Conservation (phyloP, 2,797 vertebrate genomes). For the Pristis pectinata region DNA sequence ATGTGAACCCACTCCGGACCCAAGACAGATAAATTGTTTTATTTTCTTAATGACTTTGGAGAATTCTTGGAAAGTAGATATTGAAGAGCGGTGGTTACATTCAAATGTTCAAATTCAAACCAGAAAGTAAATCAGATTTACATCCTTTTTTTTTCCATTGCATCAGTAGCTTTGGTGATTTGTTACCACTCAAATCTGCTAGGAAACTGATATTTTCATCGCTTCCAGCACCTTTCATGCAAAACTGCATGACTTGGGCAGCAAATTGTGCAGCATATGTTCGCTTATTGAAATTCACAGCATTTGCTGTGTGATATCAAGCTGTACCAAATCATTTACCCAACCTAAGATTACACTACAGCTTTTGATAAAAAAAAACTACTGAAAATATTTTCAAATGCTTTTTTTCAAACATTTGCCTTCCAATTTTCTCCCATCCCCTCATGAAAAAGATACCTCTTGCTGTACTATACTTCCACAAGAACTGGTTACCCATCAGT, state of each 20-base stretch:
- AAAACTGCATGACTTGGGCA: not conserved
- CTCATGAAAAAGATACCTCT: not conserved
- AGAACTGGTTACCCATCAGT: not conserved
- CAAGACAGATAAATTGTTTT: no score
- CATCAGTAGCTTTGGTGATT: not conserved
- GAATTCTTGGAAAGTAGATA: not conserved
- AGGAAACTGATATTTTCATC: not conserved
- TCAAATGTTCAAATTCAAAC: not conserved
- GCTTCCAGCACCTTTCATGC: not conserved
- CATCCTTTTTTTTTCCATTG: not conserved
- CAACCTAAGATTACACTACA: not conserved
- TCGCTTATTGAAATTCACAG: not conserved
- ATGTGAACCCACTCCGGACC: no score
- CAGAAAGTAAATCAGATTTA: not conserved
- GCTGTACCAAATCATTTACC: not conserved
- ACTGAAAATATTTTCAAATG: not conserved
- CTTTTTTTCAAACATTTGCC: not conserved
- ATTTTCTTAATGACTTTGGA: no score
- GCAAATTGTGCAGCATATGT: not conserved
- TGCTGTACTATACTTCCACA: not conserved
- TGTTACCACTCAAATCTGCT: not conserved
- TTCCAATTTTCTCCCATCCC: not conserved
- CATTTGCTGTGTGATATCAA: not conserved
- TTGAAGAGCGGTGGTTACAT: not conserved
- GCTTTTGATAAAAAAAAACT: constrained; percentile 4